Evolutionary conservation across 37 sponge, comb jelly and placozoan genomes (phyloP).

Genomic region (Spongilla lacustris): DNA sequence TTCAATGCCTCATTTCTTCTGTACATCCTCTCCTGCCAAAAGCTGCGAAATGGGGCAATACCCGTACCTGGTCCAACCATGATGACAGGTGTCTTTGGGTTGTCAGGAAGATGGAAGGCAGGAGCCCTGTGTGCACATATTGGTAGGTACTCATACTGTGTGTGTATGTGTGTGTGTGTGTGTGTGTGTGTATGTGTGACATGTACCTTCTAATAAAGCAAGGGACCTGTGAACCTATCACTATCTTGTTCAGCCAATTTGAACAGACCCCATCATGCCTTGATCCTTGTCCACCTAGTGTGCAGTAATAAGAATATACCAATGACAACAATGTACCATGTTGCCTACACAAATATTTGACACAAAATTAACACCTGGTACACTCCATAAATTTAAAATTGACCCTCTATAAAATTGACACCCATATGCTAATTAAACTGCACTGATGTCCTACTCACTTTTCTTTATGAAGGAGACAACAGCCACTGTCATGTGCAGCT

Average conservation of each 20-base stretch:
- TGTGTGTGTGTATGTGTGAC: neutral
- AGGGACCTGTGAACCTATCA: slow-evolving; percentile 52
- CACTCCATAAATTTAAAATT: no score
- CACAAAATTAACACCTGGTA: no score
- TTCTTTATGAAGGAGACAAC: slow-evolving; percentile 74
- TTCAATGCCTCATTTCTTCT: slow-evolving; percentile 40
- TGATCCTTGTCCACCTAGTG: slow-evolving; percentile 48
- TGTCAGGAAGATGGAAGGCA: slow-evolving; percentile 76
- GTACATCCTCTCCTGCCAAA: slow-evolving; percentile 80
- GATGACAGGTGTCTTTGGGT: slow-evolving; percentile 68
- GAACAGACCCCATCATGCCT: slow-evolving; percentile 88
- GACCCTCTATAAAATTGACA: no score
- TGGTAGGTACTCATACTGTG: no score
- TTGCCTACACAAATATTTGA: no score
- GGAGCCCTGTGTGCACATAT: no score
- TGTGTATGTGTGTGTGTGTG: no score
- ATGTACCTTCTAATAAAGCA: slow-evolving; percentile 74
- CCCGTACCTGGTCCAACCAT: slow-evolving; percentile 95
- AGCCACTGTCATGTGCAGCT: slow-evolving; percentile 86
- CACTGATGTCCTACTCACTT: no score
- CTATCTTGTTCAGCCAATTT: slow-evolving; percentile 79
- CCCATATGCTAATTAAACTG: no score
- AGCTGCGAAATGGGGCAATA: slow-evolving; percentile 85
- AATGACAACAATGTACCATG: no score
- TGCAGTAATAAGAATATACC: neutral